Evolutionary conservation across 1,140 invertebrate species (phyloP).

Genomic region (Drosophila neocordata): DNA sequence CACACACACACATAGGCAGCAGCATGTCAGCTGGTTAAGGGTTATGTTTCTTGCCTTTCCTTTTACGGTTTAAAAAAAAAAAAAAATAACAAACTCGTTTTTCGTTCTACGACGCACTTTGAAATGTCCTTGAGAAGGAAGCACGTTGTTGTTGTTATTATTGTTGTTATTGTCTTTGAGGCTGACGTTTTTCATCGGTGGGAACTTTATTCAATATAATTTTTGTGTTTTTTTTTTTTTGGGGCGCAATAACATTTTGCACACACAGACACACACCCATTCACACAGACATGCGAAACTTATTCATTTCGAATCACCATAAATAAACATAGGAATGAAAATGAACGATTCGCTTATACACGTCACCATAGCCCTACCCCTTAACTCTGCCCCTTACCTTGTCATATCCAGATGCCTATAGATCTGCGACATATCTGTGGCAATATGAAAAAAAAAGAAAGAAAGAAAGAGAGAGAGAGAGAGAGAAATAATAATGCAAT

Average conservation of each 20-base stretch:
- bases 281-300: conserved; percentile 13
- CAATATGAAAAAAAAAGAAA: not conserved
- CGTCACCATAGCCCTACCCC: conserved; percentile 21
- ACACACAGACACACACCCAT: too few relatives aligned
- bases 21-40: conserved; percentile 1
- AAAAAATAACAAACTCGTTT: too few relatives aligned
- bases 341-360: conserved; percentile 32
- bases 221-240: not conserved
- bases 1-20: not conserved
- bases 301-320: conserved; percentile 59
- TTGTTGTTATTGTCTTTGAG: conserved; percentile 10
- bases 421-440: not conserved
- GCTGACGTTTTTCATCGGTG: conserved; percentile 13
- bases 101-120: conserved; percentile 46
- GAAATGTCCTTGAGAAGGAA: conserved; percentile 50
- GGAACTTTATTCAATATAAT: conserved; percentile 9
- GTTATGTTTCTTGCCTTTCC: conserved; percentile 13
- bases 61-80: conserved; percentile 16
- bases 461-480: not conserved
- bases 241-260: not conserved
- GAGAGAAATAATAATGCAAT: conserved; percentile 51
- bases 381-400: not conserved
- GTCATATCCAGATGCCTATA: not conserved
- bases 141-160: conserved; percentile 13
- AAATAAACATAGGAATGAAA: conserved; percentile 66